A percentile compares a stretch with the other conserved stretches of the same genome.
These are phyloP conservation scores for Adelphocoris suturalis DNA, from an alignment of 2,888 invertebrate species.

Conservation along the genomic window DNA sequence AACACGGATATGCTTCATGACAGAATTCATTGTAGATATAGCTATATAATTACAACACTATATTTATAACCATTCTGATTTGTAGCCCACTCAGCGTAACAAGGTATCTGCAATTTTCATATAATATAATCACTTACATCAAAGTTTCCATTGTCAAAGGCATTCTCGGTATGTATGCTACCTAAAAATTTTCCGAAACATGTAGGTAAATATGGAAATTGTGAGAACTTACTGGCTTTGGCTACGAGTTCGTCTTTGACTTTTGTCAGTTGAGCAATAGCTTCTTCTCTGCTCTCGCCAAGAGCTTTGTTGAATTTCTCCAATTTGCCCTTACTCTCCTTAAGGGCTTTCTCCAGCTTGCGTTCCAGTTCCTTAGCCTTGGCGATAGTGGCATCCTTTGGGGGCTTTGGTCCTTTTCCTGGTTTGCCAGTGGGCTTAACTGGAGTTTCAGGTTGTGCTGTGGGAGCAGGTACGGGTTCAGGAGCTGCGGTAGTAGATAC, in stretches of 20 bases:
- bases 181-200: no score
- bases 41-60: no score
- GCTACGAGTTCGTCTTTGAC: conserved; percentile 30
- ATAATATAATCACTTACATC: no score
- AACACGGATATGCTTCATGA: no score
- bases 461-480: not conserved
- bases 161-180: no score
- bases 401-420: not conserved
- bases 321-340: conserved; percentile 18
- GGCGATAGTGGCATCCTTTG: not conserved
- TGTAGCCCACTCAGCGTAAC: no score
- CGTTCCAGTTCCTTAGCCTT: conserved; percentile 2
- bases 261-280: not conserved
- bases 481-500: no score
- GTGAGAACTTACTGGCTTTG: conserved; percentile 34
- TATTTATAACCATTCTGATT: no score
- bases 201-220: no score
- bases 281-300: not conserved
- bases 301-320: conserved; percentile 13
- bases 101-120: no score
- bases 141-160: no score
- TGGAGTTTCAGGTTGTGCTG: not conserved
- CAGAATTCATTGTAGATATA: no score
- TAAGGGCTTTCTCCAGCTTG: not conserved
- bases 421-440: not conserved